Percentiles rank a stretch among this genome's conserved stretches.
Evolutionary conservation across 2,113 vertebrate genomes (phyloP).

Genomic region (Tupaia tana): DNA sequence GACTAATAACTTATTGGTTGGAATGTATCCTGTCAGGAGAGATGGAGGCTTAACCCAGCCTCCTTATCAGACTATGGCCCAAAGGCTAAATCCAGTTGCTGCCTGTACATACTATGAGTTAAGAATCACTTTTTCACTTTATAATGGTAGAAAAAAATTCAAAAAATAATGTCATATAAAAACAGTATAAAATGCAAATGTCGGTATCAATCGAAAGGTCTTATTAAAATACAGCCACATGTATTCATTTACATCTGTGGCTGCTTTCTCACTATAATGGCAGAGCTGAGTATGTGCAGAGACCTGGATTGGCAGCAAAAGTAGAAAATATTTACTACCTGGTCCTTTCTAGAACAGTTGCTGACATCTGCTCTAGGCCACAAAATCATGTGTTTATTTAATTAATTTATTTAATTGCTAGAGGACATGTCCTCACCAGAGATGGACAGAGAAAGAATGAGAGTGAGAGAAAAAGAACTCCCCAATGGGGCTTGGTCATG

Average conservation of each 20-base stretch:
- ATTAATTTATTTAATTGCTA: too few relatives aligned
- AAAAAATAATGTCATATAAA: constrained; percentile 14
- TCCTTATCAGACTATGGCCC: background rate
- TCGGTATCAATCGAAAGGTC: background rate
- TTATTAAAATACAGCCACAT: background rate
- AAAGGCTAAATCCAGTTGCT: background rate
- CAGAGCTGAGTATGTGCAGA: background rate
- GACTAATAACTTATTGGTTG: background rate
- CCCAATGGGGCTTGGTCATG: too few relatives aligned
- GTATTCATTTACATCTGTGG: background rate
- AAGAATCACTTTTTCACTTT: background rate
- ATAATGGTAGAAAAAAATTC: background rate
- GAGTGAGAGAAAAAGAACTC: too few relatives aligned
- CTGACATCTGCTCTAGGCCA: background rate
- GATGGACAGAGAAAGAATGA: too few relatives aligned
- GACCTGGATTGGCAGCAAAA: background rate
- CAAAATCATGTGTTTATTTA: background rate
- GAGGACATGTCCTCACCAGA: too few relatives aligned
- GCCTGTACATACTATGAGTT: background rate
- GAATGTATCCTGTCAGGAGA: background rate
- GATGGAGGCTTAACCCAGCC: background rate
- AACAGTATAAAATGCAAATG: background rate
- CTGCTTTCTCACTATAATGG: background rate
- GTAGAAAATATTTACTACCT: background rate
- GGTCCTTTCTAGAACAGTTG: background rate